phyloP scores from a whole-genome alignment of 2,113 vertebrate genomes.

The Dipodomys stephensi region DNA sequence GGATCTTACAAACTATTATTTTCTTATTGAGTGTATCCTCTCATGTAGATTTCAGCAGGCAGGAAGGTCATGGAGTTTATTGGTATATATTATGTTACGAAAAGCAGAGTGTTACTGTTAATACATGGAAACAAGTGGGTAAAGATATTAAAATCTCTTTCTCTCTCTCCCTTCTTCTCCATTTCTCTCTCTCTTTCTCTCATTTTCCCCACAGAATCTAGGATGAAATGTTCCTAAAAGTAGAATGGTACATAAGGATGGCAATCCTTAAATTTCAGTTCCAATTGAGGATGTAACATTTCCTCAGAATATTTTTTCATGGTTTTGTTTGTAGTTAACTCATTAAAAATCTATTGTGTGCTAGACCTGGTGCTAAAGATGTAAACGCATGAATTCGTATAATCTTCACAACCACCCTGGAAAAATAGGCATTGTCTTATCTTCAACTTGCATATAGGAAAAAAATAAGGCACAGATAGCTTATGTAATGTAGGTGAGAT shows the following conservation, averaged over 20 bases:
- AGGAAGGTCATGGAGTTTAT: not conserved
- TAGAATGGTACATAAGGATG: not conserved
- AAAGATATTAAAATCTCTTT: not conserved
- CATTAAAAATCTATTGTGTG: not conserved
- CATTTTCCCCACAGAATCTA: not conserved
- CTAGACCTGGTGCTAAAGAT: not conserved
- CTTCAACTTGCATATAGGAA: not conserved
- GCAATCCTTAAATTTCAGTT: not conserved
- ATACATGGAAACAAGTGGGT: not conserved
- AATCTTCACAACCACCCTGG: not conserved
- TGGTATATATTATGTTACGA: not conserved
- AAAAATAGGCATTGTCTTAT: not conserved
- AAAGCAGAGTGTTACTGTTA: not conserved
- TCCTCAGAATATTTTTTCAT: not conserved
- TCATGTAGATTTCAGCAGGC: not conserved
- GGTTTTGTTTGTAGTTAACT: not conserved
- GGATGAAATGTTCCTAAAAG: not conserved
- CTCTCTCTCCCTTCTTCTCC: too few relatives aligned
- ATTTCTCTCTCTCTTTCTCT: too few relatives aligned
- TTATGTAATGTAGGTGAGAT: not conserved
- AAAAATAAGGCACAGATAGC: not conserved
- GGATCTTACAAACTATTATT: not conserved
- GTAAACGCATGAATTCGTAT: not conserved
- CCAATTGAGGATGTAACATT: not conserved
- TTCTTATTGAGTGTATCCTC: not conserved